These are phyloP conservation scores for Nycticorax nycticorax DNA, from an alignment of 2,113 vertebrate genomes.

Conservation along the genomic window DNA sequence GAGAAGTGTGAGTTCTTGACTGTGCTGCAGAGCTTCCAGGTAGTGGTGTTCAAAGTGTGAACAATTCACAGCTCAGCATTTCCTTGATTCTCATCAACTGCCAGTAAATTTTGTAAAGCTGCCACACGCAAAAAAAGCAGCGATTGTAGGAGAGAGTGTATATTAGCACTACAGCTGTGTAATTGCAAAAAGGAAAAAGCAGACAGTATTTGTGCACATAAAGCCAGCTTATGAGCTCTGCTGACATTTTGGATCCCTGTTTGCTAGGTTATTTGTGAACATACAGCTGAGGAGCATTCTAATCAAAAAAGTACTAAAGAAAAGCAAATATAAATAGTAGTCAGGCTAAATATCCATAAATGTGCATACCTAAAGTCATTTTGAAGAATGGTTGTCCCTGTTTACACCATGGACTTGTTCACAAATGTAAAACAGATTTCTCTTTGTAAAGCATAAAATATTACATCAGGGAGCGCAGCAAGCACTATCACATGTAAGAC, in stretches of 20 bases:
- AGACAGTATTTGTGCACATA: background rate
- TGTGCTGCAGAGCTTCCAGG: background rate
- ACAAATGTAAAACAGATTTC: background rate
- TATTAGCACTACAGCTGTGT: background rate
- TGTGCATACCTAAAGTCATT: background rate
- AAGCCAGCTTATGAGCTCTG: background rate
- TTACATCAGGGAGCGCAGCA: background rate
- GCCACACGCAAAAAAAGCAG: background rate
- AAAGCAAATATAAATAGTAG: background rate
- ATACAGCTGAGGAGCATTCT: background rate
- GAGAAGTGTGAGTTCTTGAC: background rate
- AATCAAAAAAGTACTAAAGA: background rate
- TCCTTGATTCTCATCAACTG: background rate
- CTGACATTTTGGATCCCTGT: background rate
- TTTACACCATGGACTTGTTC: background rate
- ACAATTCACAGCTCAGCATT: conserved; percentile 1
- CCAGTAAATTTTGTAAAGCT: background rate
- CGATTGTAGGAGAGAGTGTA: background rate
- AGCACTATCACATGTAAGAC: background rate
- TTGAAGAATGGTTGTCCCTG: background rate
- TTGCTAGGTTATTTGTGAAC: background rate
- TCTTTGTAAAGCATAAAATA: background rate
- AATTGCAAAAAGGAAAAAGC: background rate
- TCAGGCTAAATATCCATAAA: background rate
- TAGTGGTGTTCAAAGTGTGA: background rate